A percentile compares a stretch with the other conserved stretches of the same genome.
Evolutionary conservation across 2,888 invertebrate genomes (phyloP).

Genomic region (Synergus itoensis): DNA sequence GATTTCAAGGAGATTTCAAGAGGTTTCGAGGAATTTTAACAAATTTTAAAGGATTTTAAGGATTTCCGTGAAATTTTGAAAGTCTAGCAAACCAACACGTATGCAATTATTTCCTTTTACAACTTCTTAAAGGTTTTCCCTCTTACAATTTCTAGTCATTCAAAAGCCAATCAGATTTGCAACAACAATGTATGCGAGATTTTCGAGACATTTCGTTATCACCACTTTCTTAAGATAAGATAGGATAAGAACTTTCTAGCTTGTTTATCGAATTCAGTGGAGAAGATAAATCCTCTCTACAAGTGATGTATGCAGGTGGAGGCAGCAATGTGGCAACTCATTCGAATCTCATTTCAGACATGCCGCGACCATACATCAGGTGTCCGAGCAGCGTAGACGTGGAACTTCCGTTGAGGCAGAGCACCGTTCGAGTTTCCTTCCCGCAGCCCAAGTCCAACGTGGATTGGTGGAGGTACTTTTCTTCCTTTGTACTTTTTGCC

Average conservation of each 20-base stretch:
- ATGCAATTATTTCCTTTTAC: no score
- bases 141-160: no score
- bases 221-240: neutral
- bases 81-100: no score
- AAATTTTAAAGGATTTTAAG: no score
- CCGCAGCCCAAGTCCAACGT: conserved; percentile 83
- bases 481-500: conserved; percentile 43
- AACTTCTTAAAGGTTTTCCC: no score
- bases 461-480: conserved; percentile 81
- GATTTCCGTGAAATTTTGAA: no score
- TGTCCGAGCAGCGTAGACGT: conserved; percentile 83
- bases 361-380: conserved; percentile 81
- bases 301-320: conserved; percentile 20
- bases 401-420: conserved; percentile 79
- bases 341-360: conserved; percentile 67
- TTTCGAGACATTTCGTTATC: no score
- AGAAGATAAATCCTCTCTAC: conserved; percentile 11
- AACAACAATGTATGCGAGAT: no score
- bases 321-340: conserved; percentile 42
- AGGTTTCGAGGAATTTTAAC: no score
- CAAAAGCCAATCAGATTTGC: no score
- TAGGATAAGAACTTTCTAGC: no score
- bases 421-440: conserved; percentile 78
- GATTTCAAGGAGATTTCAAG: no score
- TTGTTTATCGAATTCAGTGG: conserved; percentile 18